Evolutionary conservation across 2,113 vertebrate genomes (phyloP).

Genomic region (Amblyopsis rosae): DNA sequence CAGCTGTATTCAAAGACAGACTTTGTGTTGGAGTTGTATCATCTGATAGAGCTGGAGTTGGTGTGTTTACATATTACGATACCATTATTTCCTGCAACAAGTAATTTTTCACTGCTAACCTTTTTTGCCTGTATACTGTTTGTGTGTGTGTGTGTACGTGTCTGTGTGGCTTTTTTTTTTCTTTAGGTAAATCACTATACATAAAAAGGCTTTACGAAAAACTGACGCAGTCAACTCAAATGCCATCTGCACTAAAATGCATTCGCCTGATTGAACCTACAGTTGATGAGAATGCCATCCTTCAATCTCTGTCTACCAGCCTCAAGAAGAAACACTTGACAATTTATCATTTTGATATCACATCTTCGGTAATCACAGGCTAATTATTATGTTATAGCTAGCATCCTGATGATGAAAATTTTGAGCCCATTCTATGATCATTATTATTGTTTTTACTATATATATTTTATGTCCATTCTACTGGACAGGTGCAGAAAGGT

Average conservation of each 20-base stretch:
- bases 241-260: constrained; percentile 70
- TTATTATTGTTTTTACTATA: neutral
- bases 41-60: constrained; percentile 88
- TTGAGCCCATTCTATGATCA: neutral
- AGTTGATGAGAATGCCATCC: constrained; percentile 84
- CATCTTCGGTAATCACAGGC: constrained; percentile 83
- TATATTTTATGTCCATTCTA: neutral
- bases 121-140: neutral
- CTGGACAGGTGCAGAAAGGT: constrained; percentile 84
- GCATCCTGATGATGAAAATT: neutral
- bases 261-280: constrained; percentile 84
- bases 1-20: constrained; percentile 79
- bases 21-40: constrained; percentile 86
- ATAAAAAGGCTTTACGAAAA: constrained; percentile 81
- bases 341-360: constrained; percentile 91
- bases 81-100: neutral
- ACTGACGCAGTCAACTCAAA: constrained; percentile 53
- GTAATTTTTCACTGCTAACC: neutral
- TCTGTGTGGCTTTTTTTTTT: neutral
- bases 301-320: constrained; percentile 75
- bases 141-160: neutral
- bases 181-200: constrained; percentile 92
- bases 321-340: constrained; percentile 63
- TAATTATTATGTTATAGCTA: neutral
- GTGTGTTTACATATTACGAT: constrained; percentile 72